Conservation (phyloP, 1,140 invertebrate species). For the Dendrolimus punctatus region DNA sequence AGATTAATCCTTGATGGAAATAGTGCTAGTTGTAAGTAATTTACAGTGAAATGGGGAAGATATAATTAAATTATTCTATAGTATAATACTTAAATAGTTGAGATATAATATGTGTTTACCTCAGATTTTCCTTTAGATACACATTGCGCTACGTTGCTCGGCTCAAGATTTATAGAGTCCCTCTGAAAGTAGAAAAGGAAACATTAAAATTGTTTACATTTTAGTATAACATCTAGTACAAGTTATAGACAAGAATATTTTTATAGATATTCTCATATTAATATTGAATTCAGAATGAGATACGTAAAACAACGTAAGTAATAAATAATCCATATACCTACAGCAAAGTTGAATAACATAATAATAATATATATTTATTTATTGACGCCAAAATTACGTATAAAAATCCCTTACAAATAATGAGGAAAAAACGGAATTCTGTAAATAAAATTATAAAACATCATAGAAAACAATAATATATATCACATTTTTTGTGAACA, state of each 20-base stretch:
- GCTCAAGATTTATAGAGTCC: constrained; percentile 82
- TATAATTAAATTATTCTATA: constrained; percentile 40
- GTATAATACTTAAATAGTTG: constrained; percentile 7
- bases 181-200: constrained; percentile 74
- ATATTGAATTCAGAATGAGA: too few species aligned
- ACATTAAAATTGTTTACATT: constrained; percentile 1
- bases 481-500: too few species aligned
- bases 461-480: too few species aligned
- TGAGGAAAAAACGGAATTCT: too few species aligned
- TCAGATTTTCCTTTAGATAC: constrained; percentile 89
- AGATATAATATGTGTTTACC: constrained; percentile 68
- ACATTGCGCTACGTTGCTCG: constrained; percentile 83
- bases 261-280: too few species aligned
- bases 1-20: constrained; percentile 68
- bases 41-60: constrained; percentile 34
- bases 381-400: too few species aligned
- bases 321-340: too few species aligned
- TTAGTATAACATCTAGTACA: background rate
- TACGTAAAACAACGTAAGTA: too few species aligned
- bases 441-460: too few species aligned
- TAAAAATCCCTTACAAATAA: too few species aligned
- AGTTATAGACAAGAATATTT: background rate
- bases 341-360: too few species aligned
- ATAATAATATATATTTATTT: too few species aligned
- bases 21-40: constrained; percentile 61